Percentiles rank a stretch among this genome's conserved stretches.
These are phyloP conservation scores for Sinella curviseta DNA, from an alignment of 1,140 invertebrate species.

Conservation along the genomic window DNA sequence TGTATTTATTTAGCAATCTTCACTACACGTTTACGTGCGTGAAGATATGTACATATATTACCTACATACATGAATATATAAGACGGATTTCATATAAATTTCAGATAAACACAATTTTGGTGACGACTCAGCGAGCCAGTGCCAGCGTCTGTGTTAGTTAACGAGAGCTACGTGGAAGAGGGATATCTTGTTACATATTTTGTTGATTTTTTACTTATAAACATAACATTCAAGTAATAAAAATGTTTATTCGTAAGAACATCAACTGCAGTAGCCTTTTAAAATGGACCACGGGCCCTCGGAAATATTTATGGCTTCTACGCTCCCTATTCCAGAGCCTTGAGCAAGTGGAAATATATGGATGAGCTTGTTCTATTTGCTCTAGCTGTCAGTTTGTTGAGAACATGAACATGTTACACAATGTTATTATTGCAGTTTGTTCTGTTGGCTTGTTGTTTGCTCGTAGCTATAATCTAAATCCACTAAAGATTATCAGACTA, in stretches of 20 bases:
- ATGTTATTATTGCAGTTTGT: conserved; percentile 3
- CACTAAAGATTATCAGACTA: conserved; percentile 4
- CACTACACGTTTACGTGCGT: background rate
- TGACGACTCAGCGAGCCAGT: too few species aligned
- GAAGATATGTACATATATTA: too few species aligned
- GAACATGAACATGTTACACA: conserved; percentile 15
- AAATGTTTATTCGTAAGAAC: background rate
- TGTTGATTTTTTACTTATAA: too few species aligned
- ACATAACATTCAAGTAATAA: background rate
- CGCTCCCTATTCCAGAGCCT: background rate
- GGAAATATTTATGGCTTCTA: conserved; percentile 5
- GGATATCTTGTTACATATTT: background rate
- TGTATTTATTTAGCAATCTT: background rate
- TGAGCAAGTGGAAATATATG: background rate
- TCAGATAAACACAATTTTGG: too few species aligned
- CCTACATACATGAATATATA: too few species aligned
- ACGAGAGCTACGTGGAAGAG: too few species aligned
- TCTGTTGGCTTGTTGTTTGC: background rate
- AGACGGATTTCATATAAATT: too few species aligned
- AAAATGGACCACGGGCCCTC: background rate
- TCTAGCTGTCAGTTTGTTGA: conserved; percentile 5
- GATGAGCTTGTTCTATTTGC: conserved; percentile 8
- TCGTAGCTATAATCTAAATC: background rate
- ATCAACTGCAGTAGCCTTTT: conserved; percentile 5
- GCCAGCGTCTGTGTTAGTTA: too few species aligned